Evolutionary conservation across 1,140 invertebrate genomes (phyloP), one percentile per base, ranked within the genome.

Genomic region (Samia ricini): DNA sequence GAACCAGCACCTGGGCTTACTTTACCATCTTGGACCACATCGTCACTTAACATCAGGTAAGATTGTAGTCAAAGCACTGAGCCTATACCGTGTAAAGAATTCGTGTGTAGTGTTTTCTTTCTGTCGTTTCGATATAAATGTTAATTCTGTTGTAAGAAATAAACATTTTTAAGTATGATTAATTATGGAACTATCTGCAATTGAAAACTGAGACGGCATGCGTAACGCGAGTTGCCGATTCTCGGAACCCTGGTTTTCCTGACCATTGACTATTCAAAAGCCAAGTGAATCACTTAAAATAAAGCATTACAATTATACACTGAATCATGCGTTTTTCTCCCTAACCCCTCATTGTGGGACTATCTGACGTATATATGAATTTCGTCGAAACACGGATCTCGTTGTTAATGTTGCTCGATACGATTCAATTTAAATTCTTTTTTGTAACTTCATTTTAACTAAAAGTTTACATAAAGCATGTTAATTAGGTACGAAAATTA

Each of bases 271-370:
- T 42, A 42, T 22, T 24, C 52, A 55, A 52, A 52, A 52, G 52
- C 52, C 52, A 24, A 6, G 22, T 68, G 66, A 71, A 55, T 71
- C 68, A 67, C 33, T 60, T 60, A 61, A 61, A 60, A 67, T 61
- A 59, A 61, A 67, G 54, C 50, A n/a, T 20, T 24, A 60, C 58
- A 62, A 71, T 71, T 61, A 64, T 52, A 1, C 24, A 59, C 58
- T 71, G 68, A 71, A 61, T 71, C 68, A 71, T 57, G n/a, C 12
- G 59, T 55, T 61, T 60, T 55, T 64, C 52, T 57, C 60, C 26
- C 49, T 61, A 64, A 66, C 60, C 60, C 52, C 55, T 66, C 55
- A 62, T 60, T 42, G 20, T 56, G 23, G 42, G 36, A 20, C 18
- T 19, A 15, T 56, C 19, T 66, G 61, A 66, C 62, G 63, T 63